Percentiles rank a stretch among this genome's conserved stretches.
Conservation (phyloP, 2,888 invertebrate species). For the Acrobasis consociella region DNA sequence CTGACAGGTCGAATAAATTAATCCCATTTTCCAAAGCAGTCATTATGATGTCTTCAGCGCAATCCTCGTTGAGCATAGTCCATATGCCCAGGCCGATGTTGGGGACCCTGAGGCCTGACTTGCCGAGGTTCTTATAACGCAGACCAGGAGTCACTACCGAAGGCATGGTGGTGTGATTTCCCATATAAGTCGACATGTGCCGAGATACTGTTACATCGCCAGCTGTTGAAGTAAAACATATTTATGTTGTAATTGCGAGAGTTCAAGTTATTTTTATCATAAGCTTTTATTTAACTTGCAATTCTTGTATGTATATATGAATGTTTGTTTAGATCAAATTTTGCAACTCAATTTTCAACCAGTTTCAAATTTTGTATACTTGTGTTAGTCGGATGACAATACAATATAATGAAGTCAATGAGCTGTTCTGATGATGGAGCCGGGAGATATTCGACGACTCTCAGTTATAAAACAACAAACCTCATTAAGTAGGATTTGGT, state of each 20-base stretch:
- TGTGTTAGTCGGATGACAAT: too few species aligned
- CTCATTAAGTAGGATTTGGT: too few species aligned
- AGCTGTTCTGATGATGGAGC: too few species aligned
- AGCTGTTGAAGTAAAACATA: slow-evolving; percentile 38
- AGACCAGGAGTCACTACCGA: slow-evolving; percentile 90
- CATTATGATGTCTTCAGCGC: slow-evolving; percentile 95
- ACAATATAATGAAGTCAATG: too few species aligned
- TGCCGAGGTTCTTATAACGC: slow-evolving; percentile 96
- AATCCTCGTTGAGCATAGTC: slow-evolving; percentile 93
- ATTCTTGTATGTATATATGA: too few species aligned
- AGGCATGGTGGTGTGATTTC: slow-evolving; percentile 84
- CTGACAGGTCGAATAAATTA: slow-evolving; percentile 97
- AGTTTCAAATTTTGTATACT: too few species aligned
- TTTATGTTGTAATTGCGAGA: neutral
- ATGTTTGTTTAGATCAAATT: too few species aligned
- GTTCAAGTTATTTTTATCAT: too few species aligned
- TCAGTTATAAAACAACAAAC: too few species aligned
- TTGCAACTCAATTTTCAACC: too few species aligned
- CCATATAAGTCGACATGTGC: slow-evolving; percentile 78
- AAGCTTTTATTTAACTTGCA: too few species aligned
- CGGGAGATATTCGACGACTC: too few species aligned
- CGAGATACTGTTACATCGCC: slow-evolving; percentile 68
- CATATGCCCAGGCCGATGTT: slow-evolving; percentile 97
- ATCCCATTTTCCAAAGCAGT: slow-evolving; percentile 97
- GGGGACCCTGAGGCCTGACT: slow-evolving; percentile 96